Percentiles rank a stretch among this genome's conserved stretches.
phyloP scores from a whole-genome alignment of 2,888 invertebrate genomes.

The Dryobota labecula region DNA sequence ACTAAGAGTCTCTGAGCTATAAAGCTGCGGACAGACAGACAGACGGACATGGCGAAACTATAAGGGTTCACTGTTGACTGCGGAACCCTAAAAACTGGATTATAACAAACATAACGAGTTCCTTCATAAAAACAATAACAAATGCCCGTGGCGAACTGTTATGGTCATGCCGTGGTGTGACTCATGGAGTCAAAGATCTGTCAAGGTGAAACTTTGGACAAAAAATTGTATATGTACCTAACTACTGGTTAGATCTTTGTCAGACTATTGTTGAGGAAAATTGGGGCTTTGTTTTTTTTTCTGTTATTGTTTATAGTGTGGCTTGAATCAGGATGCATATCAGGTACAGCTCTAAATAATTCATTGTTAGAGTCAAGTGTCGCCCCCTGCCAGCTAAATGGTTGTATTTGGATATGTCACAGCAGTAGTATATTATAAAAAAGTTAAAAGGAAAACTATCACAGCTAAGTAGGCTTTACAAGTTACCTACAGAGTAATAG shows the following conservation, averaged over 20 bases:
- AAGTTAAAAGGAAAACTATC: too few relatives aligned
- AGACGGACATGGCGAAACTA: too few relatives aligned
- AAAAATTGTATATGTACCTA: conserved; percentile 12
- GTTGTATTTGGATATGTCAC: too few relatives aligned
- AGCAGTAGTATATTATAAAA: too few relatives aligned
- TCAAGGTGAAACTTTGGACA: conserved; percentile 67
- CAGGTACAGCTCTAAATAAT: too few relatives aligned
- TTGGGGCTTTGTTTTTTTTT: neutral
- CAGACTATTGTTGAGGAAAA: conserved; percentile 5
- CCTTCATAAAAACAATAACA: conserved; percentile 64
- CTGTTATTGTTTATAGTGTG: neutral
- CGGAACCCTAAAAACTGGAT: conserved; percentile 4
- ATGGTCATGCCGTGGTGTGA: conserved; percentile 53
- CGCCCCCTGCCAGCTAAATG: too few relatives aligned
- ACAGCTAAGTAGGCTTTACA: too few relatives aligned
- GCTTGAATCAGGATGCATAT: conserved; percentile 8
- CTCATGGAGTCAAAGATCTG: conserved; percentile 73
- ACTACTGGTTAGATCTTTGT: neutral
- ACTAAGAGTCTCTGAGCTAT: too few relatives aligned
- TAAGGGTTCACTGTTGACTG: too few relatives aligned
- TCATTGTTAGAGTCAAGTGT: too few relatives aligned
- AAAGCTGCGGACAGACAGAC: too few relatives aligned
- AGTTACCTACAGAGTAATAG: too few relatives aligned
- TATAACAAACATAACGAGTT: conserved; percentile 51
- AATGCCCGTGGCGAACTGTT: conserved; percentile 48